Evolutionary conservation across 2,888 invertebrate species (phyloP).

Genomic region (Hypolimnas misippus): DNA sequence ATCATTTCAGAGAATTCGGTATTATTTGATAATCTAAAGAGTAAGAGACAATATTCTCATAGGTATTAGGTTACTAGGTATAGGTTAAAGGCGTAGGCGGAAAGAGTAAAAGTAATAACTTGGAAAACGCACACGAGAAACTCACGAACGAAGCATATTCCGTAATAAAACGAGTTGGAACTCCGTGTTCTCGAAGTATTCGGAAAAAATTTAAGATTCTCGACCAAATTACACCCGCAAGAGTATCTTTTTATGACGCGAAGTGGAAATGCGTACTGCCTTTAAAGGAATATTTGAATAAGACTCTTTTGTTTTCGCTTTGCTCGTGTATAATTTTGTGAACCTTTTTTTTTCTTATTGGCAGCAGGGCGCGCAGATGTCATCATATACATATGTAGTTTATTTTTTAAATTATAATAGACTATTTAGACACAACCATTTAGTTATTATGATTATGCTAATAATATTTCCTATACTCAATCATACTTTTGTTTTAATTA

Average conservation of each 20-base stretch:
- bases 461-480: too few relatives aligned
- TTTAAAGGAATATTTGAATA: constrained; percentile 25
- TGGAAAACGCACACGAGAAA: background rate
- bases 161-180: constrained; percentile 21
- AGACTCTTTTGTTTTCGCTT: constrained; percentile 17
- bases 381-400: background rate
- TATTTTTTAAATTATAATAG: background rate
- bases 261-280: constrained; percentile 24
- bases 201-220: constrained; percentile 31
- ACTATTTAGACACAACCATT: background rate
- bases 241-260: constrained; percentile 27
- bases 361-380: constrained; percentile 15
- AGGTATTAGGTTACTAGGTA: too few relatives aligned
- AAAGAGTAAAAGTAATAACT: background rate
- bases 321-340: constrained; percentile 21
- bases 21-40: too few relatives aligned
- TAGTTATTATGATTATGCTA: too few relatives aligned
- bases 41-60: too few relatives aligned
- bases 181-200: constrained; percentile 17
- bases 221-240: constrained; percentile 25
- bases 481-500: too few relatives aligned
- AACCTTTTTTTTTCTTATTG: constrained; percentile 22
- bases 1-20: too few relatives aligned
- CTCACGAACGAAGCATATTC: constrained; percentile 14
- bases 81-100: background rate